phyloP scores from a whole-genome alignment of 2,797 vertebrate genomes.

The Psittacula derbiana region DNA sequence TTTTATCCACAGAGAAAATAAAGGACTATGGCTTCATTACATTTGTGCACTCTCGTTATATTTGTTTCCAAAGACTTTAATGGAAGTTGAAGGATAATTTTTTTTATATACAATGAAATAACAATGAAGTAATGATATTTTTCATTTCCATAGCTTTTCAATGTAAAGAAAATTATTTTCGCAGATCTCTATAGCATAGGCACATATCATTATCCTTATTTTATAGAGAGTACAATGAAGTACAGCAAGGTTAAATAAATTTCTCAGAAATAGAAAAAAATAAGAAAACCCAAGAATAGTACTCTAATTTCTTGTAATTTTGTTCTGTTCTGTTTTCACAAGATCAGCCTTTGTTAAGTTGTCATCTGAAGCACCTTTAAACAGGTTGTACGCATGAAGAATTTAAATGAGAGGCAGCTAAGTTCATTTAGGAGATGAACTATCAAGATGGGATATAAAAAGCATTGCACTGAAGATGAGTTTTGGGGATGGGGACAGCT shows the following conservation, averaged over 20 bases:
- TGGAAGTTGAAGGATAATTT: not conserved
- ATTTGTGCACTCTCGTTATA: not conserved
- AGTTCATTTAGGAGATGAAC: not conserved
- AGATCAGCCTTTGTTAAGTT: constrained; percentile 45
- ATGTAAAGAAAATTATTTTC: constrained; percentile 38
- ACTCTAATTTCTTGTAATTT: constrained; percentile 38
- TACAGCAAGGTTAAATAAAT: constrained; percentile 18
- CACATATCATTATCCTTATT: constrained; percentile 4
- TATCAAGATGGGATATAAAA: not conserved
- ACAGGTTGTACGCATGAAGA: not conserved
- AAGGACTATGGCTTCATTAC: not conserved
- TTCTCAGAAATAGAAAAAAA: constrained; percentile 6
- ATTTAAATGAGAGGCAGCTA: constrained; percentile 14
- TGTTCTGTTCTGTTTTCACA: constrained; percentile 36
- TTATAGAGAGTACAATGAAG: not conserved
- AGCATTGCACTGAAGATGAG: not conserved
- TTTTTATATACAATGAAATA: constrained; percentile 24
- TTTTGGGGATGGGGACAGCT: not conserved
- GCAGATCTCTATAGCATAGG: constrained; percentile 19
- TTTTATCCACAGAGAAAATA: not conserved
- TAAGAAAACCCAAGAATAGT: constrained; percentile 28
- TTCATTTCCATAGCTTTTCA: constrained; percentile 30
- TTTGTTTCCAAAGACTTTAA: constrained; percentile 2
- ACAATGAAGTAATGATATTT: constrained; percentile 27
- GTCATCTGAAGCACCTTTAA: constrained; percentile 39